Base-by-base conservation (phyloP, 2,888 invertebrate species). In the Rotaria macrura region DNA sequence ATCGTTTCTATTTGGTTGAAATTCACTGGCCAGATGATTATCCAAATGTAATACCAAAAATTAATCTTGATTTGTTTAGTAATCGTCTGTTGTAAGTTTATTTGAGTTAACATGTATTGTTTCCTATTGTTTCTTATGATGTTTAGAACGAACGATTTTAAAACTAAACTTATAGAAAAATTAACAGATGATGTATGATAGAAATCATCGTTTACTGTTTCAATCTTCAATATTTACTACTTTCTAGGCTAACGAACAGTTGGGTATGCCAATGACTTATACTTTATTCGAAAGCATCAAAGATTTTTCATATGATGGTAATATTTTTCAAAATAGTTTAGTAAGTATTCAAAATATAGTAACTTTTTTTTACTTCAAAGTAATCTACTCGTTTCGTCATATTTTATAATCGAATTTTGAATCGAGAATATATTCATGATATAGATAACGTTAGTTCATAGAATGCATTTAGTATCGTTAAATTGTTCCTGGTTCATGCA, bases 191-290 rank as follows among this genome's bases (percentile, higher is more conserved):
- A 87, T 85, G 88, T 88, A 85, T 57, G 85, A 52, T 84, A 83
- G 14, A 83, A 55, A 47, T 47, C 9, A 47, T 47, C 14, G 47
- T 47, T 47, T 47, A 12, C 14, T n/a, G 85, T 38, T 38, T 17
- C 83, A 72, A 65, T 57, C 55, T 55, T 84, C 17, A 65, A 20
- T 34, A 38, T 38, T 14, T 38, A 20, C 12, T 25, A 34, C 1
- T 55, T 87, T 86, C 74, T 74, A 91, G 91, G 95, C 95, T 0
- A 93, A 94, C 72, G 94, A 94, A 88, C 94, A 94, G 93, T 89
- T 95, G 29, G 96, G 96, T 1, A 94, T 94, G 91, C 95, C 96
- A 5, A 96, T 96, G 96, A 97, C 96, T 0, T 97, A 95, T 89
- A 95, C 96, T 0, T 91, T 97, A 85, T 95, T 97, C 90, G 96